Conservation (phyloP, 23 tunicate species). For the Halocynthia aurantium region DNA sequence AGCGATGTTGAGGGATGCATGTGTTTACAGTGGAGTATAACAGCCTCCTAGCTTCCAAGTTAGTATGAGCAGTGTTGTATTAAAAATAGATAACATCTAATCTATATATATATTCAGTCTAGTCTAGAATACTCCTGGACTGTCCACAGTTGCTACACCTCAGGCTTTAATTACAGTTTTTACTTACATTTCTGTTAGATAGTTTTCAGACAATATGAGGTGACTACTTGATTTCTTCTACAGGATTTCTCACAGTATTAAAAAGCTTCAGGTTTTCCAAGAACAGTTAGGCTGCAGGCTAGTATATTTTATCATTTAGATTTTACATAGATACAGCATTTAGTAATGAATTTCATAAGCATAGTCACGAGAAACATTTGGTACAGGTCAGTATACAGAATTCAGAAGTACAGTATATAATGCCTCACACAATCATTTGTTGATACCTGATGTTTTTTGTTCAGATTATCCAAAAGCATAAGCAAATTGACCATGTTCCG, state of each 20-base stretch:
- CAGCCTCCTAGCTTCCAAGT: no score
- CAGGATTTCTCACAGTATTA: slow-evolving; percentile 49
- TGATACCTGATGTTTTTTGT: not conserved
- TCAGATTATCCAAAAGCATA: slow-evolving; percentile 64
- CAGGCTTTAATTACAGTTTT: not conserved
- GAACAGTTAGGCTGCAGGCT: slow-evolving; percentile 15
- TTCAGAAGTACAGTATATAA: no score
- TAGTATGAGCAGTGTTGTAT: no score
- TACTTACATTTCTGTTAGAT: not conserved
- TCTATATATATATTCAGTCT: no score
- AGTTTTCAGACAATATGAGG: not conserved
- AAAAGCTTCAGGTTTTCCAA: slow-evolving; percentile 25
- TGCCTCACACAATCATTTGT: no score
- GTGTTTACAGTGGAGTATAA: no score
- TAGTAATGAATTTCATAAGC: not conserved
- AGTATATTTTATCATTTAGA: no score
- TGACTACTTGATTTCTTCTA: slow-evolving; percentile 1
- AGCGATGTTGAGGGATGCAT: no score
- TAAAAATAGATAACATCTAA: no score
- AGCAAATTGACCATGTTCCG: slow-evolving; percentile 47
- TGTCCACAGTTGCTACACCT: not conserved
- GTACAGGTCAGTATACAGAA: no score
- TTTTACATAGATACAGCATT: not conserved
- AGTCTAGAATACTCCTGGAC: no score
- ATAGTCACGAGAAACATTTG: no score